phyloP scores from a whole-genome alignment of 1,140 invertebrate genomes.

The Protaetia brevitarsis region DNA sequence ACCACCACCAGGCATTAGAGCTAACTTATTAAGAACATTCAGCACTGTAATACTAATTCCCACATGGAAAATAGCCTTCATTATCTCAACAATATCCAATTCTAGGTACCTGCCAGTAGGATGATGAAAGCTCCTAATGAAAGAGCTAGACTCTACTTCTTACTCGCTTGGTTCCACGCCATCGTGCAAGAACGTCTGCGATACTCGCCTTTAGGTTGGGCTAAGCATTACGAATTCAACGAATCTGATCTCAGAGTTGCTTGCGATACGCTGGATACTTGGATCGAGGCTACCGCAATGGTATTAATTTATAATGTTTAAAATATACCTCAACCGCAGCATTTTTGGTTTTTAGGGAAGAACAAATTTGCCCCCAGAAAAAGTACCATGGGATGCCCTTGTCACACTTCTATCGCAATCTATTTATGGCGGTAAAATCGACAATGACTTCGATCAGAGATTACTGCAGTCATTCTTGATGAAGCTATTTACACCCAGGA shows the following conservation, averaged over 20 bases:
- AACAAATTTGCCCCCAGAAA: conserved; percentile 96
- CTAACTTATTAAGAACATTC: conserved; percentile 94
- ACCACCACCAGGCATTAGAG: conserved; percentile 96
- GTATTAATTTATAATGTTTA: conserved; percentile 50
- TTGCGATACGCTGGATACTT: conserved; percentile 97
- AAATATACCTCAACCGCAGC: neutral
- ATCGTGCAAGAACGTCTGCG: conserved; percentile 96
- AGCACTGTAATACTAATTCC: conserved; percentile 68
- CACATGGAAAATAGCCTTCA: neutral
- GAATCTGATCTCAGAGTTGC: conserved; percentile 96
- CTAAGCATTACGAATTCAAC: conserved; percentile 99
- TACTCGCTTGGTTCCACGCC: conserved; percentile 99
- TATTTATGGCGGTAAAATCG: conserved; percentile 99
- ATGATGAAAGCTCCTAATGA: conserved; percentile 95
- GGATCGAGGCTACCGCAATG: conserved; percentile 98
- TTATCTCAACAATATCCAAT: conserved; percentile 18
- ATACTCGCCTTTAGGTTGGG: conserved; percentile 97
- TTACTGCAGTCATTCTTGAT: conserved; percentile 92
- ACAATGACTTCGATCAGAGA: conserved; percentile 97
- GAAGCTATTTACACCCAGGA: conserved; percentile 92
- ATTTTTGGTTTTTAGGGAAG: conserved; percentile 65
- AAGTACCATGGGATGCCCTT: conserved; percentile 98
- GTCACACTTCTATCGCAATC: conserved; percentile 94
- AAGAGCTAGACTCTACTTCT: conserved; percentile 93
- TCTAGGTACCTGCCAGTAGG: conserved; percentile 71